These are phyloP conservation scores for Orchestes rusci DNA, from an alignment of 2,888 invertebrate species.

Conservation along the genomic window DNA sequence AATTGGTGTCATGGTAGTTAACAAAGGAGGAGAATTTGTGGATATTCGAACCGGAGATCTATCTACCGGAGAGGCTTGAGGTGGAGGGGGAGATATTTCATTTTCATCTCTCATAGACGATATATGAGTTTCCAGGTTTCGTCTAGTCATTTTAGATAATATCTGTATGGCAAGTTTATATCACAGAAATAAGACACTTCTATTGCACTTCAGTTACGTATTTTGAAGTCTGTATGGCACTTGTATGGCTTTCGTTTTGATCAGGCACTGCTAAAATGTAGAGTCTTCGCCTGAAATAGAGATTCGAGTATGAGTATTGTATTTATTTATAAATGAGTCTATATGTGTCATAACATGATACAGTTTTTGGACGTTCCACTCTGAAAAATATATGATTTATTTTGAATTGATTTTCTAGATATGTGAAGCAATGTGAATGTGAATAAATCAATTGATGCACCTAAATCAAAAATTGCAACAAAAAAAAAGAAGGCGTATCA, in stretches of 20 bases:
- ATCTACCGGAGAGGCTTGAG: slow-evolving; percentile 48
- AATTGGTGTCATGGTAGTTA: slow-evolving; percentile 84
- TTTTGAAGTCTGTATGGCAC: slow-evolving; percentile 37
- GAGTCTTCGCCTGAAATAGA: too few species aligned
- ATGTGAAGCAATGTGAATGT: too few species aligned
- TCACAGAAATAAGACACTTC: slow-evolving; percentile 41
- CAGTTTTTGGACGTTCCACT: too few species aligned
- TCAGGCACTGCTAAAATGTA: slow-evolving; percentile 13
- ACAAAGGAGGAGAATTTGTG: slow-evolving; percentile 64
- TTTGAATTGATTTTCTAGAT: too few species aligned
- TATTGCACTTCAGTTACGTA: slow-evolving; percentile 41
- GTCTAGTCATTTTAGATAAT: slow-evolving; percentile 37
- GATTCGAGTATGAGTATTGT: too few species aligned
- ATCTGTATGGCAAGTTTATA: slow-evolving; percentile 35
- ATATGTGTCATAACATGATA: too few species aligned
- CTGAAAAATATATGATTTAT: too few species aligned
- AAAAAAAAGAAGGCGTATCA: too few species aligned
- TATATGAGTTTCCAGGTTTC: slow-evolving; percentile 38
- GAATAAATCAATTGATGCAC: too few species aligned
- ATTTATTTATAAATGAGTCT: too few species aligned
- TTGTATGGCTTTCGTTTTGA: slow-evolving; percentile 32
- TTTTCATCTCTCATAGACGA: slow-evolving; percentile 35
- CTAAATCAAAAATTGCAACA: too few species aligned
- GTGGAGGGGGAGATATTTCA: slow-evolving; percentile 44
- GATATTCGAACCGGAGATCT: slow-evolving; percentile 46